Conservation (phyloP, 1,140 invertebrate species). For the Drosophila nigromelanica region DNA sequence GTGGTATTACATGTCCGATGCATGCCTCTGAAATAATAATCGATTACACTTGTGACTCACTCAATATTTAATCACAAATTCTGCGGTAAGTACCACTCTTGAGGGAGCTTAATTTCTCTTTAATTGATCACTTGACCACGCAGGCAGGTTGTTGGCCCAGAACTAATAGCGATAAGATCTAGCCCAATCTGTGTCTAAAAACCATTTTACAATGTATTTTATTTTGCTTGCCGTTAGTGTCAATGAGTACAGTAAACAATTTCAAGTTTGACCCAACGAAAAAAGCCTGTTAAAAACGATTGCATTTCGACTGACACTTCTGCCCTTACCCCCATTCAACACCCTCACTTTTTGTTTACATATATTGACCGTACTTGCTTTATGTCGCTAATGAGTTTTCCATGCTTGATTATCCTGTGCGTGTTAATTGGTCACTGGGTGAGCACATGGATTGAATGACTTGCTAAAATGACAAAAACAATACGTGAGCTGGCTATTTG, state of each 20-base stretch:
- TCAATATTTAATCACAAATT: conserved; percentile 25
- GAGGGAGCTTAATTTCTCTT: conserved; percentile 25
- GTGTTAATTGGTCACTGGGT: conserved; percentile 40
- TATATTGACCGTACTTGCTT: conserved; percentile 4
- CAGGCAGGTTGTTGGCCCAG: not conserved
- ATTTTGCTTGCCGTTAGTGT: not conserved
- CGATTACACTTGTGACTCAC: conserved; percentile 24
- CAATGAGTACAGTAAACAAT: conserved; percentile 28
- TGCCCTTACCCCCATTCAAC: not conserved
- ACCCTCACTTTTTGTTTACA: conserved; percentile 2
- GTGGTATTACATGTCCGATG: conserved; percentile 3
- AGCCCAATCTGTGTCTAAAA: not conserved
- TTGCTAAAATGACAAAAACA: not conserved
- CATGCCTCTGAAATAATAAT: not conserved
- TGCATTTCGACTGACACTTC: conserved; percentile 18
- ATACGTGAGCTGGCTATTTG: not conserved
- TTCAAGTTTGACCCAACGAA: not conserved
- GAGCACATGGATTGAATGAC: conserved; percentile 23
- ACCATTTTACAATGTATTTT: not conserved
- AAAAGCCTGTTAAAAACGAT: conserved; percentile 10
- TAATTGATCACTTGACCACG: conserved; percentile 11
- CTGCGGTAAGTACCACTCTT: conserved; percentile 26
- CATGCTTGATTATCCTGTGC: conserved; percentile 26
- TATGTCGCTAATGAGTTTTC: conserved; percentile 35
- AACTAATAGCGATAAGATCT: not conserved